Evolutionary conservation across 2,113 vertebrate genomes (phyloP).

Genomic region (Bubo bubo): DNA sequence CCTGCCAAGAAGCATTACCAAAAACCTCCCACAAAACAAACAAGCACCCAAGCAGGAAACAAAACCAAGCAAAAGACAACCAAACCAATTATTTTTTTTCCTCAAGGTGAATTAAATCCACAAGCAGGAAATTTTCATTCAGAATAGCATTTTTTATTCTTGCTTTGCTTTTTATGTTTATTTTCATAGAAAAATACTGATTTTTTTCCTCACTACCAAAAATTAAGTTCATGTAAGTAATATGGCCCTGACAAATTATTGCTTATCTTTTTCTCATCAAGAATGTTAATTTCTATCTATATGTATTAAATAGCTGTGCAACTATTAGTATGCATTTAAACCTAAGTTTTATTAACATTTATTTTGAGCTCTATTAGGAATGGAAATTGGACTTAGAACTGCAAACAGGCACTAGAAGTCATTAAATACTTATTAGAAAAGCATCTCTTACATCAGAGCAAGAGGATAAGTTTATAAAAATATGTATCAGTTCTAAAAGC

Average conservation of each 20-base stretch:
- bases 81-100: rapidly evolving
- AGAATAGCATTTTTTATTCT: background rate
- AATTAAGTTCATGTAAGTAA: background rate
- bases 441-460: background rate
- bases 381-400: background rate
- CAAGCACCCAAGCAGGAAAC: background rate
- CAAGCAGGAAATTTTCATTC: background rate
- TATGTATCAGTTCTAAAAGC: background rate
- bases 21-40: background rate
- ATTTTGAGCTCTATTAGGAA: background rate
- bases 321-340: background rate
- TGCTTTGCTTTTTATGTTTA: background rate
- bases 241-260: rapidly evolving
- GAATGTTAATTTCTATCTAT: background rate
- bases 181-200: background rate
- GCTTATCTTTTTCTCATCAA: background rate
- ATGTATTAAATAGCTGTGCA: background rate
- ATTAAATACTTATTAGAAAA: background rate
- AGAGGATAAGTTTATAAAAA: background rate
- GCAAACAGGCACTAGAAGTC: background rate
- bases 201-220: background rate
- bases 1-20: background rate
- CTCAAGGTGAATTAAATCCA: background rate
- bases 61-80: background rate
- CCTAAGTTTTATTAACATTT: background rate